Evolutionary conservation across 1,140 invertebrate species (phyloP), one percentile per base, ranked within the genome.

Genomic region (Vanessa atalanta): DNA sequence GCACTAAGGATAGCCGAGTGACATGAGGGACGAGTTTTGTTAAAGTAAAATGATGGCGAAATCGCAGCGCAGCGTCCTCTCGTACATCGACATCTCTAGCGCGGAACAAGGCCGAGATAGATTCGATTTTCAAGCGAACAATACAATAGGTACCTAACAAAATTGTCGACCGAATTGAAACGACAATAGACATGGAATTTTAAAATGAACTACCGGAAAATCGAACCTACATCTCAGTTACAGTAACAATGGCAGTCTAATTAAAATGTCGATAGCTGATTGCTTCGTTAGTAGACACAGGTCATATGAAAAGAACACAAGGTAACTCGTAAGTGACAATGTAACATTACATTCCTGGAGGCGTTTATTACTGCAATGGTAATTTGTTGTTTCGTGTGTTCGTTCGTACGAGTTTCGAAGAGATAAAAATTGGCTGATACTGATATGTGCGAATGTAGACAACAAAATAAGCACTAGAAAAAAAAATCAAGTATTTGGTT

Each of bases 401-500:
- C n/a, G 48, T 15, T 51, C 48, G n/a, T 51, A 14, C 48, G 48
- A 51, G 13, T 51, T 43, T 43, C 37, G 37, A 43, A 43, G 37
- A 43, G 7, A 43, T 43, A 43, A 43, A 43, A 43, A 43, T 43
- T 43, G 37, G 37, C 0, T 50, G 14, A 50, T 55, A n/a, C 5
- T 55, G 5, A n/a, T n/a, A 23, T 53, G 65, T 8, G 50, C 65
- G 12, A 55, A 20, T 37, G 31, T 37, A n/a, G 57, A 37, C 16
- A 37, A 61, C 16, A 61, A 61, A 61, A 61, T 37, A 61, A 37
- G 57, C 50, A 37, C 65, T 66, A 66, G 20, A 37, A 66, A 71
- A 71, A 43, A 50, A 51, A 16, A 15, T 51, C 68, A 66, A 53
- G 43, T 63, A 74, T 47, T 69, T 69, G 50, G 50, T 55, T 67